Evolutionary conservation across 2,797 vertebrate species (phyloP), one percentile per base, ranked within the genome.

Genomic region (Halcyon badia): DNA sequence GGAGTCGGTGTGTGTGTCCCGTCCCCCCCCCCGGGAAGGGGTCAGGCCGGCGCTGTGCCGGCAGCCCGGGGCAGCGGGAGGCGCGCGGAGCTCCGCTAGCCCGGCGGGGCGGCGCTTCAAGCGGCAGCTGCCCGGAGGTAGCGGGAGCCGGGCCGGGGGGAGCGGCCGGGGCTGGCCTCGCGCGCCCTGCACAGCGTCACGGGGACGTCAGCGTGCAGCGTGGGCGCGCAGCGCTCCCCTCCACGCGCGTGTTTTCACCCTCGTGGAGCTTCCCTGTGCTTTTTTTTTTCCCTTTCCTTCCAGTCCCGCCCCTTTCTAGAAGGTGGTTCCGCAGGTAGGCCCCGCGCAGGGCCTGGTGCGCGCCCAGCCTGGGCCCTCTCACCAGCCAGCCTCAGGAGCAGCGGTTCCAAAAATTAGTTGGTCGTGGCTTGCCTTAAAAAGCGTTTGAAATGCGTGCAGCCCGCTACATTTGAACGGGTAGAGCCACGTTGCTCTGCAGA

Each of bases 251-350:
- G 9, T 15, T 9, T 25, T 8, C 11, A 4, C 7, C 16, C 5
- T 8, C 21, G 7, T 8, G 2, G 22, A 1, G 1, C 25, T 12
- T 10, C 11, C 2, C 30, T 2, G 3, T 31, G 26, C 16, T 17
- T 30, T 54, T 51, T 51, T 8, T 66, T 33, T 12, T n/a, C n/a
- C 3, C 44, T 16, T 3, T 4, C 22, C 2, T 17, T 5, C 2
- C 37, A 0, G 1, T 9, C 13, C 2, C 1, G 1, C 7, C 1
- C 11, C 20, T 18, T 7, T 20, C 1, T 2, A 4, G 14, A 14
- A 8, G 1, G 0, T 0, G 9, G n/a, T 1, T 31, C 37, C 10
- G 21, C 33, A 4, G 26, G 37, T 19, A 11, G 46, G 46, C 42
- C 70, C 5, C 1, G 2, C 3, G 52, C 21, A 1, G 2, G 39